Conservation (phyloP, 2,888 invertebrate species). For the Agrochola macilenta region DNA sequence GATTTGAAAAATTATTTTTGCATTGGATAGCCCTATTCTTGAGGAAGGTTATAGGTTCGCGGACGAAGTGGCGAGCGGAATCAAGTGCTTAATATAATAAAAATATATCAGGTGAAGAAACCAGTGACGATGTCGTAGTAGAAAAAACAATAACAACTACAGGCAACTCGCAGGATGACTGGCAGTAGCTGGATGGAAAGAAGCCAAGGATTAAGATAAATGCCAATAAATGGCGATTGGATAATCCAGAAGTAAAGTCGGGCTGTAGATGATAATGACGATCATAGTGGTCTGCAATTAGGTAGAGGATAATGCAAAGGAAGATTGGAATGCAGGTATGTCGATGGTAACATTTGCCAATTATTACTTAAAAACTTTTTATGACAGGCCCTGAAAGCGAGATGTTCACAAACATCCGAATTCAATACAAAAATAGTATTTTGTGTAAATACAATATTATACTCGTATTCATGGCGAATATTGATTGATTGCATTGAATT, state of each 20-base stretch:
- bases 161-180: neutral
- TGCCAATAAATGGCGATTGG: no score
- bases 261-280: neutral
- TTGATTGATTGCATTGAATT: conserved; percentile 20
- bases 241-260: neutral
- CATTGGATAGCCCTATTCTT: no score
- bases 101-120: neutral
- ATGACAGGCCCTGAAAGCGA: neutral
- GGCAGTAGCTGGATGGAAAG: neutral
- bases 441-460: neutral
- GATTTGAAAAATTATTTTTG: no score
- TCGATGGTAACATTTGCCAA: neutral
- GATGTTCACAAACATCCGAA: neutral
- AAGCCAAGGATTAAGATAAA: neutral
- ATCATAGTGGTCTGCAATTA: neutral
- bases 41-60: no score
- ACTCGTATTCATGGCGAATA: neutral
- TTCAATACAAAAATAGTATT: conserved; percentile 8
- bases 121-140: neutral
- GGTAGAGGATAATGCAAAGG: neutral
- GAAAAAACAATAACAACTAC: neutral
- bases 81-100: no score
- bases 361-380: neutral
- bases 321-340: neutral
- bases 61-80: no score